Evolutionary conservation across 2,797 vertebrate species (phyloP), one percentile per base, ranked within the genome.

Genomic region (Acrossocheilus wenchowensis): DNA sequence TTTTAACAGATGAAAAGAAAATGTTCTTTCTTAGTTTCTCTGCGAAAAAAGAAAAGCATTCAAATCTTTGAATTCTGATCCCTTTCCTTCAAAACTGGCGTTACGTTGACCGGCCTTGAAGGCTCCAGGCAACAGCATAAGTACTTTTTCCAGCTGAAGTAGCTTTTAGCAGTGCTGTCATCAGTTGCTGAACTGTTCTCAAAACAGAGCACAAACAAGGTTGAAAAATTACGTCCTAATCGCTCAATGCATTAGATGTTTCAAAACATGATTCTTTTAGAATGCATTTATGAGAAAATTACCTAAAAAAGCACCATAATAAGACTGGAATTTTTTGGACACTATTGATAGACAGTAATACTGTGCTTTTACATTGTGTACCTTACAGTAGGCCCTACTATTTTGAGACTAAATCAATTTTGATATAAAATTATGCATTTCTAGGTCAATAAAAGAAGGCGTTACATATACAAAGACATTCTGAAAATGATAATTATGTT

Each of bases 141-240:
- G 60, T 68, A 78, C 82, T 68, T 84, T 41, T 84, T 84, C 43
- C 48, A 78, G 73, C 10, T 84, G 83, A 78, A 78, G 82, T 78
- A 77, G 73, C 60, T 78, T 78, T 84, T 54, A 78, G 62, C 72
- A 41, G n/a, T 3, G 45, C 73, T 68, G 60, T 66, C 60, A 84
- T 68, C 43, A 68, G 82, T 78, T 41, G 41, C 30, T 41, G 57
- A 83, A 41, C 60, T 78, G 34, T 41, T 84, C 73, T 66, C 21
- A 68, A 12, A 68, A 54, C 30, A 78, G 21, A 68, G 62, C 8
- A 52, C 64, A 81, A 69, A 78, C 73, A 68, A 88, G 81, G 60
- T 19, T 77, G 5, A 84, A 41, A 68, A 68, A 64, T 64, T 21
- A 34, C 14, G 1, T 39, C 34, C 43, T 26, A 54, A 78, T 68